Percentiles rank a stretch among this genome's conserved stretches.
Conservation (phyloP, 2,113 vertebrate species). For the Chaetodon trifascialis region DNA sequence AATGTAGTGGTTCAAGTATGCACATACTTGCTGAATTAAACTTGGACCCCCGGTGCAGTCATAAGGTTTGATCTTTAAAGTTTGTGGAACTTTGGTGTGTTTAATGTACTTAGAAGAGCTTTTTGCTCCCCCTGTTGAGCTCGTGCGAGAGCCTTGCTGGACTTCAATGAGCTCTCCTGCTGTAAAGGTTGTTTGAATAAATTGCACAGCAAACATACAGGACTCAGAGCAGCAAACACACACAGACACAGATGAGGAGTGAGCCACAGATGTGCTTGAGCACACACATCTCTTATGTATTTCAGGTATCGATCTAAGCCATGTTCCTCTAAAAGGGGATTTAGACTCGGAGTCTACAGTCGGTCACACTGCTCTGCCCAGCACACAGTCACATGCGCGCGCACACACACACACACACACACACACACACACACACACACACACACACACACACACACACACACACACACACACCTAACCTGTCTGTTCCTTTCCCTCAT, state of each 20-base stretch:
- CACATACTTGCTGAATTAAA: neutral
- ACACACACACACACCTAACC: slow-evolving; percentile 11
- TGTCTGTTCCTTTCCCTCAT: slow-evolving; percentile 23
- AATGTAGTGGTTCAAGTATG: neutral
- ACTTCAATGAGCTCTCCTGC: slow-evolving; percentile 25
- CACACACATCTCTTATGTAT: slow-evolving; percentile 48
- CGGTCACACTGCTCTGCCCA: slow-evolving; percentile 58
- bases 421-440: neutral
- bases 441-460: neutral
- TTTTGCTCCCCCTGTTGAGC: neutral
- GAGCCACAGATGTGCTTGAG: slow-evolving; percentile 48
- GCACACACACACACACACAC: slow-evolving; percentile 5
- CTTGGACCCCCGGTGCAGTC: neutral
- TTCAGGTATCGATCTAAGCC: slow-evolving; percentile 56
- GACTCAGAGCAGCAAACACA: slow-evolving; percentile 23
- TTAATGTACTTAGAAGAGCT: neutral
- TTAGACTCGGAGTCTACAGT: slow-evolving; percentile 55
- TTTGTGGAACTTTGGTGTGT: slow-evolving; percentile 1
- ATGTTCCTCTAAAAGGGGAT: slow-evolving; percentile 67
- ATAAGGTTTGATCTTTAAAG: neutral
- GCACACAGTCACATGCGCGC: slow-evolving; percentile 4
- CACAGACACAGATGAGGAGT: slow-evolving; percentile 12
- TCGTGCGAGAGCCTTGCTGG: neutral
- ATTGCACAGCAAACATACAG: slow-evolving; percentile 10
- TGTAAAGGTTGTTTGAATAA: slow-evolving; percentile 37